phyloP scores from a whole-genome alignment of 2,888 invertebrate genomes.

The Nephrocerus scutellatus region DNA sequence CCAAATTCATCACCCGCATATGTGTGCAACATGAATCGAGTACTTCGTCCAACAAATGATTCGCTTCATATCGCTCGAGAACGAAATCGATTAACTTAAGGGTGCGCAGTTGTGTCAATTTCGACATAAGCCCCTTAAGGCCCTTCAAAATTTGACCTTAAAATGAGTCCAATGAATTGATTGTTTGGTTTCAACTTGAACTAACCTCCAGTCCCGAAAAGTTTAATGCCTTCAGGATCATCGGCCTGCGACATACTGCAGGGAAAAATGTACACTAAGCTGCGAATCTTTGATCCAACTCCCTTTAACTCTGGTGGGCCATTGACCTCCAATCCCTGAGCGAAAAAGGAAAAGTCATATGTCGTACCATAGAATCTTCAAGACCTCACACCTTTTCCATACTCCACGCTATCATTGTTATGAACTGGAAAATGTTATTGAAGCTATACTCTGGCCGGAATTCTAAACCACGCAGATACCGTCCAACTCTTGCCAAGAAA shows the following conservation, averaged over 20 bases:
- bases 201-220: conserved; percentile 70
- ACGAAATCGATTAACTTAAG: conserved; percentile 68
- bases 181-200: not conserved
- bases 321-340: conserved; percentile 26
- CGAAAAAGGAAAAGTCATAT: not conserved
- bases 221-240: conserved; percentile 55
- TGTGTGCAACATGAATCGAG: conserved; percentile 58
- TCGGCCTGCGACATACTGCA: conserved; percentile 63
- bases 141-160: conserved; percentile 57
- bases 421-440: conserved; percentile 76
- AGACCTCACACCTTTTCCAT: conserved; percentile 50
- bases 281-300: conserved; percentile 54
- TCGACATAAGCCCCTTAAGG: conserved; percentile 60
- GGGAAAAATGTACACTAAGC: conserved; percentile 64
- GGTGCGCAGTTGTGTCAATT: conserved; percentile 56
- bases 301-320: conserved; percentile 40
- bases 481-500: conserved; percentile 63
- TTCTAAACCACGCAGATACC: conserved; percentile 57
- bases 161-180: conserved; percentile 2
- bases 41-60: conserved; percentile 65
- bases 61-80: conserved; percentile 63
- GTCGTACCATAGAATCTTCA: conserved; percentile 7
- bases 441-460: conserved; percentile 71
- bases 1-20: conserved; percentile 57
- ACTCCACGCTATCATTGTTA: conserved; percentile 72